These are phyloP conservation scores for Zootermopsis nevadensis DNA, from an alignment of 2,888 invertebrate genomes.

Conservation along the genomic window DNA sequence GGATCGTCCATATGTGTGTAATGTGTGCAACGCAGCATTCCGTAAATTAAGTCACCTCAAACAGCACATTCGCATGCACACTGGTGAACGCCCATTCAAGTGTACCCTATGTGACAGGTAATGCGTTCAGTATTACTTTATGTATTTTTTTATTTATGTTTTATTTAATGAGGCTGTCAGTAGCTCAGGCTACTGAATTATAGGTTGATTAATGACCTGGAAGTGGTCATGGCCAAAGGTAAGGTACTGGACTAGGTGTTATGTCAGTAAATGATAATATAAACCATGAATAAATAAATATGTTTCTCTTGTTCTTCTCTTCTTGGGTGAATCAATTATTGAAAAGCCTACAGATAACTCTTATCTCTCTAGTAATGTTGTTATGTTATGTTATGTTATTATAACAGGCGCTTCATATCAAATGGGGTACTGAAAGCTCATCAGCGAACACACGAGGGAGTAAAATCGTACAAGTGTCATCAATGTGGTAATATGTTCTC, in stretches of 20 bases:
- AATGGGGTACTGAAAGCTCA: conserved; percentile 69
- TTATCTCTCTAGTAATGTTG: not conserved
- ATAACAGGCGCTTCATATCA: conserved; percentile 65
- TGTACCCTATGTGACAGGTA: conserved; percentile 56
- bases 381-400: not conserved
- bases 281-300: no score
- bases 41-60: conserved; percentile 69
- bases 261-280: no score
- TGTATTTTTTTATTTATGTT: no score
- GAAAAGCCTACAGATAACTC: no score
- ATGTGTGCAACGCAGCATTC: conserved; percentile 64
- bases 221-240: no score
- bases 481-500: conserved; percentile 62
- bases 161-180: no score
- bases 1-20: conserved; percentile 66
- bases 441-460: conserved; percentile 66
- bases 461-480: conserved; percentile 66
- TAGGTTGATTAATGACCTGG: no score
- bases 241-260: no score
- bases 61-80: conserved; percentile 62
- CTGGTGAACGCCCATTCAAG: conserved; percentile 60
- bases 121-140: not conserved
- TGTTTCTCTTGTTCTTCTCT: no score
- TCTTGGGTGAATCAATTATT: no score
- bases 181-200: no score